Percentiles rank a stretch among this genome's conserved stretches.
phyloP scores from a whole-genome alignment of 1,140 invertebrate species.

The Acyrthosiphon pisum region DNA sequence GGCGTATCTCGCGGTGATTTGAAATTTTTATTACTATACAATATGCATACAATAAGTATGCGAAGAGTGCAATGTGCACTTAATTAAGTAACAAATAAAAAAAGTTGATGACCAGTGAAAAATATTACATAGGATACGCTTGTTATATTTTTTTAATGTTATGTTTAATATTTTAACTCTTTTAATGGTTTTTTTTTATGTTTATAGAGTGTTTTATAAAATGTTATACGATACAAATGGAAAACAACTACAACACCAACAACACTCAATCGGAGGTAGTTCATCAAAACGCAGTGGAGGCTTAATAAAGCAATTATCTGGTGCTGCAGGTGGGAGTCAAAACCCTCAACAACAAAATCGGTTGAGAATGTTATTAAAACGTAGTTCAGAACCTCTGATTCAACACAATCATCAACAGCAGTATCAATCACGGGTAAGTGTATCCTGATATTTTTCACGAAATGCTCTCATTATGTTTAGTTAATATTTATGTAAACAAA shows the following conservation, averaged over 20 bases:
- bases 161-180: neutral
- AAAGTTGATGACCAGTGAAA: neutral
- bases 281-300: slow-evolving; percentile 64
- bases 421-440: slow-evolving; percentile 73
- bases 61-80: neutral
- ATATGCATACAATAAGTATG: neutral
- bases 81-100: neutral
- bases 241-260: slow-evolving; percentile 69
- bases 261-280: slow-evolving; percentile 78
- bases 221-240: slow-evolving; percentile 76
- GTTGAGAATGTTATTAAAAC: slow-evolving; percentile 84
- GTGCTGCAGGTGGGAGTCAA: slow-evolving; percentile 64
- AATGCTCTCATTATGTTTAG: neutral
- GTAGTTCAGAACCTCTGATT: slow-evolving; percentile 87
- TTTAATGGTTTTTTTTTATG: neutral
- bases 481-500: neutral
- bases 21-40: neutral
- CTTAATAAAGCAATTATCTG: slow-evolving; percentile 48
- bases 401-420: slow-evolving; percentile 84
- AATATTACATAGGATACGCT: neutral
- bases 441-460: neutral
- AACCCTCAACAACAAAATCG: slow-evolving; percentile 79
- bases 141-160: neutral
- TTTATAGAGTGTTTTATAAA: slow-evolving; percentile 85
- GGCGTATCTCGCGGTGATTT: too few species aligned